Base-by-base conservation (phyloP, 2,113 vertebrate genomes). In the Helogale parvula region DNA sequence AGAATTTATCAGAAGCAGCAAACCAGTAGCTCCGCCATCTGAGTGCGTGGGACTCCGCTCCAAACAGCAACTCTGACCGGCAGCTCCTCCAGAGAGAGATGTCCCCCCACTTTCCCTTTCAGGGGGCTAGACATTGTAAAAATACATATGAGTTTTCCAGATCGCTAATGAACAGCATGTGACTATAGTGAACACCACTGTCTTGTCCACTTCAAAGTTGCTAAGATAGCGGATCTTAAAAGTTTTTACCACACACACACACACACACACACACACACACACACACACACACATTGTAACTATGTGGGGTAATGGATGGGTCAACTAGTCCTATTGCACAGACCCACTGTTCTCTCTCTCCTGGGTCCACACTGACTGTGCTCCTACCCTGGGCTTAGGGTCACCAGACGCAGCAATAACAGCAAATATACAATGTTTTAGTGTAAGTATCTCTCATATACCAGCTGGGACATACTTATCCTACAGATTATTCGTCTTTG, bases 301-400 rank as follows among this genome's bases (percentile, higher is more conserved):
- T 29, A 0, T 60, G 74, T 54, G 54, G 33, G 29, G 29, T 29
- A 13, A 35, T 0, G 45, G 15, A 29, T 72, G 25, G 27, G 21
- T 21, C 41, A 29, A 3, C 10, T 33, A 38, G 14, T 19, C 38
- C 57, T 63, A 29, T 15, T 71, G n/a, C 12, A 17, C 38, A 68
- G 3, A 31, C 29, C 10, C 0, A 12, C 31, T 5, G 0, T 38
- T 35, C 52, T 3, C 0, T 25, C 9, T 80, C 41, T 77, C 35
- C 45, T 19, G 4, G 80, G 65, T 60, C 90, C 45, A 0, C 0
- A 0, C 2, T 3, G 29, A 0, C 19, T 47, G 45, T 45, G 81
- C 17, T 54, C 35, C 50, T 3, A 0, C 66, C 14, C 29, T 5
- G 17, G 57, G 27, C 16, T 57, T 17, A 52, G 27, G n/a, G 38